Base-by-base conservation (phyloP, 2,888 invertebrate species). In the Chouioia cunea region DNA sequence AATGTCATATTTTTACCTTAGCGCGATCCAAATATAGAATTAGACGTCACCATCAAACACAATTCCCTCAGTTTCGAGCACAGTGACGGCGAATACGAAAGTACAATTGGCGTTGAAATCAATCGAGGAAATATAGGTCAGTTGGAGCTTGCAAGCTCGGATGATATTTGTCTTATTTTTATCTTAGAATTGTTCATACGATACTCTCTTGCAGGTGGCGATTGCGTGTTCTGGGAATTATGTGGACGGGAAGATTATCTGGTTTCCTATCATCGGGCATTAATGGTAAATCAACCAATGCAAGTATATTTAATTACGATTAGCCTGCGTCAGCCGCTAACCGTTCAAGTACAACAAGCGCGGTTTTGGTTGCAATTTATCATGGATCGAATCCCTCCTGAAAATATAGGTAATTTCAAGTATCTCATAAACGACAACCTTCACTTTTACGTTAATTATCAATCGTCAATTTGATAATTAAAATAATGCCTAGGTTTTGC, bases 341-440 rank as follows among this genome's bases (percentile, higher is more conserved):
- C 88, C 54, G 90, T 91, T 74, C 92, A 92, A 83, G 84, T 91
- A 43, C 89, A 90, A 74, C 90, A 91, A 82, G 89, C 91, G 43
- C 88, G 89, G 77, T 93, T 92, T 86, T 93, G 93, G 93, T 85
- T 93, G 70, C 89, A 91, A 78, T 93, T 93, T 83, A 87, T 93
- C 69, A 88, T 91, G 81, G 90, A 92, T 48, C 87, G 93, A 66
- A 88, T 91, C 71, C 89, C 90, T 44, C 86, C 88, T 53, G 89
- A 89, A 78, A 89, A 89, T 68, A 87, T 90, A 73, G 89, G 90
- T 90, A 84, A 65, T 56, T 68, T 57, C 36, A 36, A 36, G 16
- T 36, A 23, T 14, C 16, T 69, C 14, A 67, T 10, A 6, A 36
- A 10, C 6, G n/a, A n/a, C n/a, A n/a, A 36, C 12, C 12, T 36